phyloP scores from a whole-genome alignment of 2,113 vertebrate species.

The Illadopsis cleaveri region DNA sequence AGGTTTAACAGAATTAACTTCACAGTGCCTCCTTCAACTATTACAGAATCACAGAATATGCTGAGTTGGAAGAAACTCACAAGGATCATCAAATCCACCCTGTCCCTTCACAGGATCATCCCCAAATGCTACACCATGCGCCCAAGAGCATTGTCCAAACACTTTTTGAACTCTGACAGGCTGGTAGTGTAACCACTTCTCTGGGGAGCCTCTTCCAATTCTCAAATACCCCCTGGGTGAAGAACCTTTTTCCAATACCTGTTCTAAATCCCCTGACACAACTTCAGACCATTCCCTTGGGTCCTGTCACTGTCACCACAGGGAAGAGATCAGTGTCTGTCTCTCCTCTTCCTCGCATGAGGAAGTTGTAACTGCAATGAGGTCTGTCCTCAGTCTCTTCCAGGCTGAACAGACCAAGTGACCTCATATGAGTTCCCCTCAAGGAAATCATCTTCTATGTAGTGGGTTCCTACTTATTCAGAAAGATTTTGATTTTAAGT shows the following conservation, averaged over 20 bases:
- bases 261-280: not conserved
- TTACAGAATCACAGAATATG: not conserved
- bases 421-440: fast-evolving
- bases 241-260: not conserved
- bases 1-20: not conserved
- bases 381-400: not conserved
- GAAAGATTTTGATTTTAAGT: not conserved
- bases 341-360: not conserved
- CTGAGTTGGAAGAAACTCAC: not conserved
- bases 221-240: fast-evolving
- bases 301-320: not conserved
- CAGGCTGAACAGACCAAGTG: not conserved
- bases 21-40: not conserved
- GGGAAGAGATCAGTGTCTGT: fast-evolving
- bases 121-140: not conserved
- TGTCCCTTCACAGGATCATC: not conserved
- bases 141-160: not conserved
- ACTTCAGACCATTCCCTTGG: not conserved
- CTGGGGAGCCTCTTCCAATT: not conserved
- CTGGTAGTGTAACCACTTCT: not conserved
- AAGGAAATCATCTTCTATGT: not conserved
- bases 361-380: not conserved
- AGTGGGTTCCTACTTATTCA: not conserved
- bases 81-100: not conserved
- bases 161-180: not conserved